Evolutionary conservation across 1,140 invertebrate genomes (phyloP), one percentile per base, ranked within the genome.

Genomic region (Tenebrio molitor): DNA sequence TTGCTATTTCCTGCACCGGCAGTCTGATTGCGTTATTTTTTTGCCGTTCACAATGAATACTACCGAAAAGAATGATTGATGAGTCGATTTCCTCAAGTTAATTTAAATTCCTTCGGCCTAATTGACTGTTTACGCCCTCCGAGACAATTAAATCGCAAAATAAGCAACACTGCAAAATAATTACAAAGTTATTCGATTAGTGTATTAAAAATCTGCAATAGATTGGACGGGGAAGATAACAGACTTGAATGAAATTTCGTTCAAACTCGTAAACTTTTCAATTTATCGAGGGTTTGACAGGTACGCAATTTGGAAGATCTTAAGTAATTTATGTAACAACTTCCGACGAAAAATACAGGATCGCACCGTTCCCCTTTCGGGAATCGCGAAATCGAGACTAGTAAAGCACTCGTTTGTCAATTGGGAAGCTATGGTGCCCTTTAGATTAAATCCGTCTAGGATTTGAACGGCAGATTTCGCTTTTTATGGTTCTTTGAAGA

Each of bases 251-350:
- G 8, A 44, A 44, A 44, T 44, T 44, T 15, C 42, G 2, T 7
- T 8, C 2, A 12, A 39, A 39, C 36, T 12, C 36, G 36, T 12
- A 53, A 53, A 53, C 17, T 53, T 53, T 53, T 53, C 46, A 53
- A 53, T 53, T 53, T 53, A 53, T 53, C 42, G 17, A n/a, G 36
- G 36, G 5, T 39, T 39, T 39, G 36, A 39, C 36, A 39, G 36
- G 36, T 39, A 12, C 5, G 12, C 36, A 12, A 39, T 39, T 12
- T 7, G 5, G 36, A 12, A 19, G 19, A 23, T 53, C 19, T 53
- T 53, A 23, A 23, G 17, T 53, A 53, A 50, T 50, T 50, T 50
- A 15, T 19, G 44, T 21, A 44, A 44, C 44, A 21, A 21, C 7
- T 39, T 12, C 12, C 2, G 3, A 7, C n/a, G 7, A 3, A 39